These are phyloP conservation scores for Sorex maritimensis DNA, from an alignment of 2,797 vertebrate genomes.

Conservation along the genomic window DNA sequence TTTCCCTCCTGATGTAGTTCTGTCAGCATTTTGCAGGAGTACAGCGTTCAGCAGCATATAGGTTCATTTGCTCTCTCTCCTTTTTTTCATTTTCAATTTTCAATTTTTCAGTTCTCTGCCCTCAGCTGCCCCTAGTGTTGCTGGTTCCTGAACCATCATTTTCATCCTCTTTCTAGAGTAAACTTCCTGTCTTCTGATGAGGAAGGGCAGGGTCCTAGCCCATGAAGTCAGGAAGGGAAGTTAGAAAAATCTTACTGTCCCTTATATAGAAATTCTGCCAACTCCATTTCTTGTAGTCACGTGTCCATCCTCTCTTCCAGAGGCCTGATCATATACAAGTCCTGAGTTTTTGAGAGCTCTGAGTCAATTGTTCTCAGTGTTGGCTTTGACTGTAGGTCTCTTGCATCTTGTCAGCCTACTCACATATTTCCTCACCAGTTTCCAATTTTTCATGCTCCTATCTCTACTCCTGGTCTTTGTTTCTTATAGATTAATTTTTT, in stretches of 20 bases:
- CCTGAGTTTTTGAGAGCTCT: neutral
- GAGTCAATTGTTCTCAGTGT: neutral
- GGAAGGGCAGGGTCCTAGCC: neutral
- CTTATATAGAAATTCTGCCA: neutral
- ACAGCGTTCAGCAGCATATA: neutral
- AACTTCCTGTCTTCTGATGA: neutral
- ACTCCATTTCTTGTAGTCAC: neutral
- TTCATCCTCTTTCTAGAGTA: neutral
- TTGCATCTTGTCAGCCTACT: neutral
- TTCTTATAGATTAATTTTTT: neutral
- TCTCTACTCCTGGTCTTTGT: neutral
- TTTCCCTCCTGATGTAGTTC: slow-evolving; percentile 30
- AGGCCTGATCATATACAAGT: neutral
- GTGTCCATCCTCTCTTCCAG: neutral
- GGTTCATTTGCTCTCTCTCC: neutral
- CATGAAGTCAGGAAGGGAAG: neutral
- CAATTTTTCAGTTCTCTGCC: neutral
- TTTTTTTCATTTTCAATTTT: neutral
- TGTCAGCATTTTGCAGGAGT: neutral
- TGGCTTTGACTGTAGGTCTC: neutral
- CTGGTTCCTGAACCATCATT: neutral
- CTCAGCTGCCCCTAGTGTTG: neutral
- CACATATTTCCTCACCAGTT: slow-evolving; percentile 6
- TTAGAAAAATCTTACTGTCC: neutral
- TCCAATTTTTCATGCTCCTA: neutral